Conservation (phyloP, 2,797 vertebrate species). For the Spheniscus humboldti region DNA sequence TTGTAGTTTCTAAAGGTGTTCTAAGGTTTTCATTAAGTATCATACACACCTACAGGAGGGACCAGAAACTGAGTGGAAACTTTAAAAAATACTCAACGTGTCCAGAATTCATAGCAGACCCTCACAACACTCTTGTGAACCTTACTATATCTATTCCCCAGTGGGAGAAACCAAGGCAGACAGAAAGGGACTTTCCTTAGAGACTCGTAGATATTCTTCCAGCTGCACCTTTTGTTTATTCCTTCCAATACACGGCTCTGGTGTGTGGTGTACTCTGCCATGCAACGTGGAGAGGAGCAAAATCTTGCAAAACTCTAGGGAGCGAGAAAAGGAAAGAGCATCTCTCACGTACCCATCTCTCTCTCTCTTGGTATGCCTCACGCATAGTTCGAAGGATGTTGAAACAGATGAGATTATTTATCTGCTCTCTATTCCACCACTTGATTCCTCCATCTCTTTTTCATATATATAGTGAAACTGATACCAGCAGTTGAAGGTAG, state of each 20-base stretch:
- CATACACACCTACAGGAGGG: background rate
- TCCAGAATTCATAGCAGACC: background rate
- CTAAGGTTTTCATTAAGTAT: constrained; percentile 6
- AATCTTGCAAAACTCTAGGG: background rate
- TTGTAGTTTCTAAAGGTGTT: background rate
- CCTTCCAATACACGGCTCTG: background rate
- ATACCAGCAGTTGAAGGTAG: background rate
- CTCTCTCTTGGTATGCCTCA: background rate
- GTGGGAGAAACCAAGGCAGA: background rate
- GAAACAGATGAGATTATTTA: background rate
- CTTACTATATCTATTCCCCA: background rate
- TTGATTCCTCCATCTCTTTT: background rate
- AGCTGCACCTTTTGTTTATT: background rate
- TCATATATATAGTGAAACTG: background rate
- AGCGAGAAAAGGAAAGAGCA: background rate
- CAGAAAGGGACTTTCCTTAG: background rate
- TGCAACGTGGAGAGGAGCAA: background rate
- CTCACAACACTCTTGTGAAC: background rate
- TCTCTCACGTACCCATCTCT: background rate
- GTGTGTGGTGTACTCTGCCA: background rate
- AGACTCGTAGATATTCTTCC: background rate
- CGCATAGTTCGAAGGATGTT: background rate
- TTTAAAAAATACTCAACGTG: background rate
- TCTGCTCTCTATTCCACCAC: background rate
- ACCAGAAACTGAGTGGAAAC: background rate